Evolutionary conservation across 2,113 vertebrate genomes (phyloP), one percentile per base, ranked within the genome.

Genomic region (Percina caprodes): DNA sequence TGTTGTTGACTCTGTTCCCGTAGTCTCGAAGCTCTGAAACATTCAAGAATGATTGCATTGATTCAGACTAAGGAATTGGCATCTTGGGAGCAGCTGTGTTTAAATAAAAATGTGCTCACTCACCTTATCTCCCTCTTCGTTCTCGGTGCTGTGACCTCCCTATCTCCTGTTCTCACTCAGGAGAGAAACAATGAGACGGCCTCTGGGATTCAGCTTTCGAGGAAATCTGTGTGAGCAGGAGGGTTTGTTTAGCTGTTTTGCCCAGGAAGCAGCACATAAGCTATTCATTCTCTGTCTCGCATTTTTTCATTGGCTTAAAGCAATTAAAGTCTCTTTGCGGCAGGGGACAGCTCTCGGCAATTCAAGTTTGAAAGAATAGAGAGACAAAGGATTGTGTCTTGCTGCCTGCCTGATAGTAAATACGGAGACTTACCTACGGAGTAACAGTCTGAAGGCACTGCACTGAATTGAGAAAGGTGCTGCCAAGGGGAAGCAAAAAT

Each of bases 261-360:
- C 67, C 46, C 30, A 74, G 46, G 78, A 88, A 90, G 82, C 87
- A n/a, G 86, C 79, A 30, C 69, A 69, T 78, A 81, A 89, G 77
- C 63, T 60, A 63, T 86, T 86, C 83, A 79, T 75, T 74, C 68
- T 35, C 73, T 1, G 26, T 52, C 77, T 81, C 21, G 51, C 65
- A 54, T 90, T 89, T 89, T 81, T 63, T 86, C 79, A 86, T 86
- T 88, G 79, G 86, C 87, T 93, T 91, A 84, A 89, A 88, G 86
- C 80, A 91, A 86, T 92, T 92, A 92, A 89, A 88, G 77, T 84
- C 39, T 62, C 68, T 80, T 74, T 75, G 79, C 65, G 18, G 62
- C 54, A 75, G 80, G 80, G 67, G 63, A 42, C 66, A 26, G 60
- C 79, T 67, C 61, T 46, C 45, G 56, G 23, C 66, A 82, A 48